Percentiles rank a stretch among this genome's conserved stretches.
Conservation (phyloP, 2,888 invertebrate genomes). For the Drosophila lacicola region DNA sequence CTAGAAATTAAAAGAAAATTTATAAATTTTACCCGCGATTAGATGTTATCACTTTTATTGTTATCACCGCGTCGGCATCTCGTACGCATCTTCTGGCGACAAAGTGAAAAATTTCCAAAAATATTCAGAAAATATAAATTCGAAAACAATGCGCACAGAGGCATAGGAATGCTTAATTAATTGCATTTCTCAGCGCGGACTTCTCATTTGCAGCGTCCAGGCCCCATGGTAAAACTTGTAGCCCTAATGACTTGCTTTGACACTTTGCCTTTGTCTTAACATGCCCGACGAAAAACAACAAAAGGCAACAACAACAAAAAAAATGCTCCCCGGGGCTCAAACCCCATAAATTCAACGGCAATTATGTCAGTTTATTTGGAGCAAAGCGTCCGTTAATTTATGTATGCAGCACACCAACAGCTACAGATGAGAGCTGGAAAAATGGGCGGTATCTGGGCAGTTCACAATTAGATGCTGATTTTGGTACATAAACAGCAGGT, state of each 20-base stretch:
- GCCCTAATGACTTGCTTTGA: conserved; percentile 82
- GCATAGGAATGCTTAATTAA: conserved; percentile 70
- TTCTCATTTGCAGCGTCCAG: conserved; percentile 27
- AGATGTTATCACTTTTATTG: conserved; percentile 66
- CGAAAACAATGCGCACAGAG: conserved; percentile 47
- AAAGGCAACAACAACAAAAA: conserved; percentile 11
- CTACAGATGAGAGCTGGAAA: conserved; percentile 21
- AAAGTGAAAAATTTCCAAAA: conserved; percentile 61
- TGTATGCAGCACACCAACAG: conserved; percentile 41
- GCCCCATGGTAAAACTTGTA: conserved; percentile 47
- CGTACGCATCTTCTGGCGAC: conserved; percentile 41
- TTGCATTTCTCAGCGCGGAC: conserved; percentile 44
- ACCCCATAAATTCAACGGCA: conserved; percentile 73
- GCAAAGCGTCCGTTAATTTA: conserved; percentile 78
- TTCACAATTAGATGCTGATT: conserved; percentile 77
- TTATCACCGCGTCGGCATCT: conserved; percentile 72
- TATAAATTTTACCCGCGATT: conserved; percentile 46
- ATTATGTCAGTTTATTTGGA: conserved; percentile 82
- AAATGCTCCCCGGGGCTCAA: conserved; percentile 25
- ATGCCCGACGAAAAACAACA: conserved; percentile 43
- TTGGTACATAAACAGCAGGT: conserved; percentile 76
- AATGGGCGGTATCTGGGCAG: conserved; percentile 70
- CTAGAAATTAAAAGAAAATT: conserved; percentile 49
- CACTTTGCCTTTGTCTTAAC: conserved; percentile 78
- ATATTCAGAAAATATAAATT: conserved; percentile 23